Conservation (phyloP, 2,888 invertebrate genomes). For the Drosophila antonietae region DNA sequence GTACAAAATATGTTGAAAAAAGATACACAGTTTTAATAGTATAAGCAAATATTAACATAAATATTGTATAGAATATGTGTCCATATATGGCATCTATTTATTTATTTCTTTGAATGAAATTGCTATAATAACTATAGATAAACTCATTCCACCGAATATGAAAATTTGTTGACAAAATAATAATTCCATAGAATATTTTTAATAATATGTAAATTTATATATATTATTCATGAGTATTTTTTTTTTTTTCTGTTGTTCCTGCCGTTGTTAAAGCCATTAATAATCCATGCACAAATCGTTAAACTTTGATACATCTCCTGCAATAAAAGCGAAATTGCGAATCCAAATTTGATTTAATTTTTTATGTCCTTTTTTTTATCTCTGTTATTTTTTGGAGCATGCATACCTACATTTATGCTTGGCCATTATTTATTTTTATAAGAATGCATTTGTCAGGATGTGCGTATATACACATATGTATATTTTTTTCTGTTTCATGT, state of each 20-base stretch:
- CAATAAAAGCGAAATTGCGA: conserved; percentile 34
- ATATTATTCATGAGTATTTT: neutral
- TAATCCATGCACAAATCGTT: conserved; percentile 32
- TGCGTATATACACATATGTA: neutral
- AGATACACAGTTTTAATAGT: no score
- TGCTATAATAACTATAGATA: neutral
- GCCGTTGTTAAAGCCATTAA: conserved; percentile 32
- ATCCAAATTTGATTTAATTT: conserved; percentile 50
- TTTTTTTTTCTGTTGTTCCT: neutral
- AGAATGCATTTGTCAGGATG: conserved; percentile 58
- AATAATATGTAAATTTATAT: neutral
- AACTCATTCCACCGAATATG: neutral
- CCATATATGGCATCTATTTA: neutral
- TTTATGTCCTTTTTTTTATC: conserved; percentile 50
- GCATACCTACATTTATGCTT: conserved; percentile 19
- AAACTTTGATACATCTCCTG: conserved; percentile 49
- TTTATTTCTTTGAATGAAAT: neutral
- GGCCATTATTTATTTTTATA: conserved; percentile 49
- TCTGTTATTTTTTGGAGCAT: conserved; percentile 8
- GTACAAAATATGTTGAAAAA: no score
- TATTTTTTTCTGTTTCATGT: conserved; percentile 8
- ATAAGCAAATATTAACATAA: no score
- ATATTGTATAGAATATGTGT: neutral
- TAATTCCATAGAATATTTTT: neutral
- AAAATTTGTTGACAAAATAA: neutral